phyloP scores from a whole-genome alignment of 2,888 invertebrate genomes.

The Halocaridina rubra region DNA sequence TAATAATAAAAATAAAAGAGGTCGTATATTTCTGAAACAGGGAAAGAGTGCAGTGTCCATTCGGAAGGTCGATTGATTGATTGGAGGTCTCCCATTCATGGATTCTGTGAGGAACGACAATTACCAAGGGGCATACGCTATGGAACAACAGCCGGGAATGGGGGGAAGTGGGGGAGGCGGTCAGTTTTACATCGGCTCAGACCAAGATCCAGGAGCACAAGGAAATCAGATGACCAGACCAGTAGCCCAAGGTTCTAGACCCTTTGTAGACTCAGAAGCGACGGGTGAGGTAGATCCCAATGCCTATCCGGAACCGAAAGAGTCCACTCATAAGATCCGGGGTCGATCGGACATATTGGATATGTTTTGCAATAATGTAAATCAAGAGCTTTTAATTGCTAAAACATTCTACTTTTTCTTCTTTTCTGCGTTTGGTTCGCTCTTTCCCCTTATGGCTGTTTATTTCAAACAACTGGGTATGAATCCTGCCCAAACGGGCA shows the following conservation, averaged over 20 bases:
- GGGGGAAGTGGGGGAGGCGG: conserved; percentile 43
- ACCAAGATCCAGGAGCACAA: background rate
- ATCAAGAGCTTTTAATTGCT: conserved; percentile 91
- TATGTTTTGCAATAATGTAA: conserved; percentile 83
- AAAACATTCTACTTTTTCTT: conserved; percentile 99
- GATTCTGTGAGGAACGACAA: conserved; percentile 46
- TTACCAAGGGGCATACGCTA: conserved; percentile 45
- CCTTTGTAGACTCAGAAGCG: conserved; percentile 85
- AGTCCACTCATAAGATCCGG: conserved; percentile 89
- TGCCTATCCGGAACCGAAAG: conserved; percentile 81
- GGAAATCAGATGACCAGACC: background rate
- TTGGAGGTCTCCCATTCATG: conserved; percentile 1
- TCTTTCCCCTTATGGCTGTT: conserved; percentile 97
- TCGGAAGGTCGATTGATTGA: background rate
- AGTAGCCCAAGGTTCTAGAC: conserved; percentile 69
- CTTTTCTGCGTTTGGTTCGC: conserved; percentile 97
- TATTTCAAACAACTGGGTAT: conserved; percentile 99
- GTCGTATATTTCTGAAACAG: no score
- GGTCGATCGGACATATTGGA: conserved; percentile 87
- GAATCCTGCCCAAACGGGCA: conserved; percentile 95
- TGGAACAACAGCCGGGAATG: conserved; percentile 27
- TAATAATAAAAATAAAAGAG: no score
- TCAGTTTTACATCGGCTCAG: conserved; percentile 21
- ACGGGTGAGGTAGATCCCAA: conserved; percentile 86
- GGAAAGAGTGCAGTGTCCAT: no score